Conservation (phyloP, 2,888 invertebrate species). For the Protonemura montana region DNA sequence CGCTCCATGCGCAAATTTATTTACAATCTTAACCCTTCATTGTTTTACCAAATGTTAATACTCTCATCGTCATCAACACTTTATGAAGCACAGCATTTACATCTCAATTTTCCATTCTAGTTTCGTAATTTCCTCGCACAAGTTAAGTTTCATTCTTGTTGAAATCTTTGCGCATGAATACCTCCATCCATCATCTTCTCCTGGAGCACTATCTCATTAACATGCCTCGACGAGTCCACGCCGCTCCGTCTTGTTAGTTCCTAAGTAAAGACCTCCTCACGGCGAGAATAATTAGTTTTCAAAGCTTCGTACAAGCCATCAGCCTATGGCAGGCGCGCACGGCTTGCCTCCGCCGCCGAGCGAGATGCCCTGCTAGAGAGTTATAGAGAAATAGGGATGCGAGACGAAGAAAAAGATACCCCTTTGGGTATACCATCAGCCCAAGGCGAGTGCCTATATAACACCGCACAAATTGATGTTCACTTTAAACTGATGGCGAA, state of each 20-base stretch:
- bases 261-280: constrained; percentile 45
- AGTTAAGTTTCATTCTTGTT: constrained; percentile 7
- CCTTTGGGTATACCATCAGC: constrained; percentile 3
- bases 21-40: constrained; percentile 16
- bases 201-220: constrained; percentile 37
- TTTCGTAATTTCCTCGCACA: constrained; percentile 12
- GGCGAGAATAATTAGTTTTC: constrained; percentile 50
- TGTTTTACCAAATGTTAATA: constrained; percentile 41
- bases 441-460: background rate
- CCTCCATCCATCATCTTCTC: constrained; percentile 39
- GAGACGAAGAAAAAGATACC: background rate
- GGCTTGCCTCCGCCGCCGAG: background rate
- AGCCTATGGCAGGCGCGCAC: constrained; percentile 16
- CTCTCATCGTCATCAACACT: constrained; percentile 38
- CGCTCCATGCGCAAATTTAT: constrained; percentile 1
- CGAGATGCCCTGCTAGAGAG: background rate
- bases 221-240: constrained; percentile 22
- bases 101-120: constrained; percentile 33
- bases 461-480: constrained; percentile 39
- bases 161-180: constrained; percentile 24
- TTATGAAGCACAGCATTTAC: constrained; percentile 41
- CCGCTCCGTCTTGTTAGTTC: constrained; percentile 13
- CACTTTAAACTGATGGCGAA: constrained; percentile 19
- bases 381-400: background rate
- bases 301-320: constrained; percentile 46